Conservation (phyloP, 2,888 invertebrate species). For the Meta bourneti region DNA sequence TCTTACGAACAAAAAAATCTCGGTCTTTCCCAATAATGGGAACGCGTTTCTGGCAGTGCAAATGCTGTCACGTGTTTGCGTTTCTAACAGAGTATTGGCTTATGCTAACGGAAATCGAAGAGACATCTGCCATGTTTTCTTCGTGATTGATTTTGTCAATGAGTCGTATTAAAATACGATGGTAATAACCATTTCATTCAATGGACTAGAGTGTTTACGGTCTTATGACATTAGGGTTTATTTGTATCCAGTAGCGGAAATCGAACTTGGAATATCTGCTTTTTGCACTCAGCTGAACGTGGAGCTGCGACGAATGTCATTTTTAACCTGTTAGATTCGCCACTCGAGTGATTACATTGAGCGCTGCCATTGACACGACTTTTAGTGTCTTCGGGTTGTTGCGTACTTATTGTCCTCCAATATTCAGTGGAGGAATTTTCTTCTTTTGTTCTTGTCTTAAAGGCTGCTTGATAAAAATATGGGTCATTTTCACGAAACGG, state of each 20-base stretch:
- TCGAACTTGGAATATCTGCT: conserved; percentile 63
- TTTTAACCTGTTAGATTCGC: conserved; percentile 54
- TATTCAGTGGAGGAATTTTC: background rate
- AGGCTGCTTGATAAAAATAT: too few relatives aligned
- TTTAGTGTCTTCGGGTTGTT: background rate
- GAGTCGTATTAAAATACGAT: conserved; percentile 74
- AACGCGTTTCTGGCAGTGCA: conserved; percentile 22
- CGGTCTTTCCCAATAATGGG: conserved; percentile 30
- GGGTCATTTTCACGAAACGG: too few relatives aligned
- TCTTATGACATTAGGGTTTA: conserved; percentile 49
- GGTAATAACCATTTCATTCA: conserved; percentile 69
- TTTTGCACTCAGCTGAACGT: conserved; percentile 30
- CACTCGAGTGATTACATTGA: background rate
- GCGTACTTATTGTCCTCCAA: background rate
- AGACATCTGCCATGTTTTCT: conserved; percentile 68
- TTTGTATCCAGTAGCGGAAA: conserved; percentile 59
- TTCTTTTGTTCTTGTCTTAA: background rate
- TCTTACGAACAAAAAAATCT: conserved; percentile 47
- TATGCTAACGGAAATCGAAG: conserved; percentile 76
- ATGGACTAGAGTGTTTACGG: conserved; percentile 43
- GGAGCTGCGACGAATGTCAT: conserved; percentile 28
- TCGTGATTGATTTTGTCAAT: conserved; percentile 70
- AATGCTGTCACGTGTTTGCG: conserved; percentile 59
- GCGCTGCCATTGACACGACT: background rate
- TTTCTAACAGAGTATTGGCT: conserved; percentile 53